Evolutionary conservation across 2,797 vertebrate species (phyloP), one percentile per base, ranked within the genome.

Genomic region (Coluber constrictor): DNA sequence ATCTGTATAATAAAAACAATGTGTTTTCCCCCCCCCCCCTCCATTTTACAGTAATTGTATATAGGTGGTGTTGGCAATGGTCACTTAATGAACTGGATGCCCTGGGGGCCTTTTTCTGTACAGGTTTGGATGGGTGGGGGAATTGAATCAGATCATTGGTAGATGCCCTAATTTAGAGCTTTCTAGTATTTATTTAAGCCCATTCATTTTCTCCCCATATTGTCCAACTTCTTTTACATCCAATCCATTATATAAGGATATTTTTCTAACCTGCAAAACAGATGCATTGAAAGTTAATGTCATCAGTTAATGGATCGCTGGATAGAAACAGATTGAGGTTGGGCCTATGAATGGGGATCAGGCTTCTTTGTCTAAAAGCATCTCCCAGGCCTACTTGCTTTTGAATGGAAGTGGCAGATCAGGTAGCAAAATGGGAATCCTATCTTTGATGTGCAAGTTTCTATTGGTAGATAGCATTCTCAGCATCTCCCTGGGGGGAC

Each of bases 121-220:
- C 59, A 5, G 87, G 59, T 66, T 87, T 79, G 87, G 88, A 57
- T 6, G 94, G 66, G 61, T 47, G 86, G 27, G 89, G 83, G 51
- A 27, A 5, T 23, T 27, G 47, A 66, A 29, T 59, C 54, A 91
- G 90, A 59, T 93, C 86, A 93, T 87, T 89, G 93, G 88, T 29
- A 95, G 96, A 96, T 97, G 97, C 97, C 97, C 97, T 97, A 93
- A 97, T 97, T 96, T 96, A 96, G 95, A 95, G 93, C 13, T 96
- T 87, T 90, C 59, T 92, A 94, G 94, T 93, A 92, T 95, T 94
- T 93, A 51, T 92, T 94, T 94, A 95, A 95, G 60, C 74, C 9
- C 7, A 4, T 1, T 25, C 43, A 59, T 8, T 66, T 74, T 96
- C 96, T 97, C 92, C 93, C 83, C 56, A 74, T 27, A 89, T 43